phyloP scores from a whole-genome alignment of 2,797 vertebrate genomes.

The Gallinago nigripennis region DNA sequence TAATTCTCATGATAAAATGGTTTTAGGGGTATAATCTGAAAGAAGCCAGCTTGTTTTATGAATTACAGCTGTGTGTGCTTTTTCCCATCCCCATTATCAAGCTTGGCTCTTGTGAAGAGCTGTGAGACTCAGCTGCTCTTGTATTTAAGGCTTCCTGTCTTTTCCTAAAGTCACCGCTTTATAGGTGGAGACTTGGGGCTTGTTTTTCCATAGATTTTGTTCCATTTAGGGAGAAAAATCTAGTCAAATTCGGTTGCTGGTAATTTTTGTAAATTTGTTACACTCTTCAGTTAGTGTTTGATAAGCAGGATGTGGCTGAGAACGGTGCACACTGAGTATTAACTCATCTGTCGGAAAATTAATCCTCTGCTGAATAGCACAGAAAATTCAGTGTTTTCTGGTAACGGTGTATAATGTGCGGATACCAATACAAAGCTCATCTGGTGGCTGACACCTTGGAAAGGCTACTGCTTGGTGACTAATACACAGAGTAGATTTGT shows the following conservation, averaged over 20 bases:
- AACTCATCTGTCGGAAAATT: not conserved
- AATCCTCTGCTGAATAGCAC: not conserved
- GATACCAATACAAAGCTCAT: not conserved
- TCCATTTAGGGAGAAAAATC: not conserved
- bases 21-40: not conserved
- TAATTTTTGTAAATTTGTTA: not conserved
- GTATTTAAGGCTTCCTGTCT: not conserved
- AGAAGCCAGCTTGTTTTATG: not conserved
- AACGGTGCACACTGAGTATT: accelerated
- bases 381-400: not conserved
- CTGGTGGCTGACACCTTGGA: not conserved
- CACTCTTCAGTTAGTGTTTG: not conserved
- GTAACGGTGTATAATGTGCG: not conserved
- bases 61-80: not conserved
- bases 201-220: not conserved
- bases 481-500: not conserved
- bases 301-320: not conserved
- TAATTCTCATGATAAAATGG: not conserved
- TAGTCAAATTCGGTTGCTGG: not conserved
- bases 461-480: not conserved
- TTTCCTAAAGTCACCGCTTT: not conserved
- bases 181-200: not conserved
- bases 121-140: not conserved
- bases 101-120: not conserved
- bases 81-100: not conserved